Percentiles rank a stretch among this genome's conserved stretches.
These are phyloP conservation scores for Melinaea marsaeus DNA, from an alignment of 2,888 invertebrate species.

Conservation along the genomic window DNA sequence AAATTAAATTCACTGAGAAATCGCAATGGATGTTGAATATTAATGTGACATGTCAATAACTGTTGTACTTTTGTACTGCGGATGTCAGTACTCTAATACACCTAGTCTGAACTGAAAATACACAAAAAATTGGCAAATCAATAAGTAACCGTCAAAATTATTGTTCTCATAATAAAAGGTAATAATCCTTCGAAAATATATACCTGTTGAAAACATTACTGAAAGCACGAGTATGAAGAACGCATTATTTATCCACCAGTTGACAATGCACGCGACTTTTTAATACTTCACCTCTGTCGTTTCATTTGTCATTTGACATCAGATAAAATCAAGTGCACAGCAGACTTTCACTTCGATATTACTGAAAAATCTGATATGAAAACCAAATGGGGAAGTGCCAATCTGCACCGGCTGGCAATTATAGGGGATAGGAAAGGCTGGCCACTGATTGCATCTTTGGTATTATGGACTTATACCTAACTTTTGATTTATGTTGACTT, in stretches of 20 bases:
- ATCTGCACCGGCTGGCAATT: constrained; percentile 14
- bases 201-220: not conserved
- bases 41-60: too few relatives aligned
- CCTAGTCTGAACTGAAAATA: too few relatives aligned
- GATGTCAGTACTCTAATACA: too few relatives aligned
- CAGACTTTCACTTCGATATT: not conserved
- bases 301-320: constrained; percentile 1
- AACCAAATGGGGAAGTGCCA: constrained; percentile 13
- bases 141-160: too few relatives aligned
- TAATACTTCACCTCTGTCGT: not conserved
- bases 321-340: not conserved
- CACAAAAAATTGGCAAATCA: too few relatives aligned
- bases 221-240: too few relatives aligned
- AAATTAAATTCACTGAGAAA: too few relatives aligned
- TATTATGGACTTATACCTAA: not conserved
- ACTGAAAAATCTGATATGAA: constrained; percentile 11
- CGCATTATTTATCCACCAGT: not conserved
- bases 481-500: not conserved
- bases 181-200: not conserved
- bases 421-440: constrained; percentile 2
- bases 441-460: constrained; percentile 1
- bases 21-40: too few relatives aligned
- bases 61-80: too few relatives aligned
- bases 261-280: constrained; percentile 2
- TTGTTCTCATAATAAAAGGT: too few relatives aligned